These are phyloP conservation scores for Allochrocebus solatus DNA, from an alignment of 2,797 vertebrate genomes.

Conservation along the genomic window DNA sequence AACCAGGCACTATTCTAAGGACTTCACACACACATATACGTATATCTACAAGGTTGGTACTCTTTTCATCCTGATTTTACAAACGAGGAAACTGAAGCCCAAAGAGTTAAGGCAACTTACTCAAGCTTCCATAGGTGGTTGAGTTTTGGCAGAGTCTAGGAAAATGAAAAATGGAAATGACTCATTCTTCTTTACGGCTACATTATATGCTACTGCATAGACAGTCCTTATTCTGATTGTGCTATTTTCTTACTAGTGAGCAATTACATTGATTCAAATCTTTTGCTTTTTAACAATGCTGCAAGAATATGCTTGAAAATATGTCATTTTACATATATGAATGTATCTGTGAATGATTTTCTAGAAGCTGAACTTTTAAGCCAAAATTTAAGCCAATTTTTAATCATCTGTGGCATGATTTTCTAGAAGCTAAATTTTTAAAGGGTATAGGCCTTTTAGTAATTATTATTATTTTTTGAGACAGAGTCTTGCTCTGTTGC, in stretches of 20 bases:
- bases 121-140: not conserved
- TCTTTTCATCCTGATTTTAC: not conserved
- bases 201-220: not conserved
- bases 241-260: not conserved
- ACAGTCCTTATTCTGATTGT: not conserved
- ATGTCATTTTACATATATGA: not conserved
- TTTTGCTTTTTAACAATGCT: conserved; percentile 4
- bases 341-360: not conserved
- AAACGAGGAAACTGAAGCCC: not conserved
- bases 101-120: not conserved
- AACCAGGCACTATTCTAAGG: not conserved
- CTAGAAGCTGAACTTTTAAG: not conserved
- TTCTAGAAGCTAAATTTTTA: conserved; percentile 8
- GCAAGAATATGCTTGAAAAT: not conserved
- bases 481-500: too few species aligned
- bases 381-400: too few species aligned
- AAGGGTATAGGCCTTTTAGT: not conserved
- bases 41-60: not conserved
- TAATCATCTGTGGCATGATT: not conserved
- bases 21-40: not conserved
- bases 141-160: not conserved
- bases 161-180: not conserved
- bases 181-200: not conserved
- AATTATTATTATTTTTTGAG: not conserved
- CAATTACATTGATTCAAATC: not conserved